Evolutionary conservation across 1,140 invertebrate species (phyloP), one percentile per base, ranked within the genome.

Genomic region (Zophobas morio): DNA sequence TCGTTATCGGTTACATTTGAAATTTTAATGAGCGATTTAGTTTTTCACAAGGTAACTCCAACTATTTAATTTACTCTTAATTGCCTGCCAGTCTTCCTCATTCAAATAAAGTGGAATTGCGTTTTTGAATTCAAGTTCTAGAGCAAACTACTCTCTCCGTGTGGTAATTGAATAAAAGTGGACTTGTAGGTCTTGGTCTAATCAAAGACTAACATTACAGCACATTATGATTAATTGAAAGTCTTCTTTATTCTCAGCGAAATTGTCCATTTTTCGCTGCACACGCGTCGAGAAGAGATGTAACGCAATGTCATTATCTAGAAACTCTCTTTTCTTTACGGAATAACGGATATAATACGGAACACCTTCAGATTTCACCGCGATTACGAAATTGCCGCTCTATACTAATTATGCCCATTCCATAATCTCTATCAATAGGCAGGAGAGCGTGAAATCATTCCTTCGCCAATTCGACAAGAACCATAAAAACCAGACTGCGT

Each of bases 231-330:
- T 46, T 51, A 51, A 51, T 51, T 51, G 49, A 51, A 51, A 51
- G 49, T 51, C n/a, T 2, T 51, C 49, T 20, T 20, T 20, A 20
- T 20, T 20, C 20, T 20, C 49, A 51, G 49, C n/a, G 49, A 2
- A 51, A 51, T 20, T 20, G 20, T 20, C 20, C 20, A 20, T 20
- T 20, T 20, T 20, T 20, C 20, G 20, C 20, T 20, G 20, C 20
- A 20, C 20, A 20, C 20, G 20, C 20, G 20, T 20, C 20, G 20
- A 20, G 33, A 8, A 57, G 35, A 20, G 40, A 8, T 42, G 35
- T 63, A 63, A 63, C 39, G 39, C 60, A 66, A 66, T 42, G 60
- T 32, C 60, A 66, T 66, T 66, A 46, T 46, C 60, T 42, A 66
- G 60, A 66, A 66, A 66, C 39, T 57, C 34, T 40, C 6, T 20